Evolutionary conservation across 1,140 invertebrate species (phyloP).

Genomic region (Drosophila auraria): DNA sequence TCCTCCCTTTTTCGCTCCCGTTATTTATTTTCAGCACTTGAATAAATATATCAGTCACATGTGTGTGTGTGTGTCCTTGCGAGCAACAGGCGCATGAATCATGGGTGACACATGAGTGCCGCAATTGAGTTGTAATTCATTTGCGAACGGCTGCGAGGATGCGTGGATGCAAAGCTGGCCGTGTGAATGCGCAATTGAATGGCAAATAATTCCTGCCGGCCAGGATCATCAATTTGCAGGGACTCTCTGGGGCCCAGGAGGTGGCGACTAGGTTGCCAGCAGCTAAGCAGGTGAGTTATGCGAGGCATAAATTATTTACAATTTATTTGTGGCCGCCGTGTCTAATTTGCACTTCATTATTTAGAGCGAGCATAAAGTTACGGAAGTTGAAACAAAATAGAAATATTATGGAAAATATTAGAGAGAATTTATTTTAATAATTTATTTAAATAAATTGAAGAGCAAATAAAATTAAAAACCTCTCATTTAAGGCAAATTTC

Average conservation of each 20-base stretch:
- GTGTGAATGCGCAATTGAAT: constrained; percentile 30
- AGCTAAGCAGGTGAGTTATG: constrained; percentile 33
- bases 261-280: background rate
- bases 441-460: no score
- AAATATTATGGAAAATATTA: no score
- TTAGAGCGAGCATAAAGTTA: no score
- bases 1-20: background rate
- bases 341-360: background rate
- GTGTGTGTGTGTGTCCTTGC: constrained; percentile 19
- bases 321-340: background rate
- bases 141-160: constrained; percentile 20
- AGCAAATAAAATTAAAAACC: no score
- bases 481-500: no score
- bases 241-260: background rate
- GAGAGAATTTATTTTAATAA: no score
- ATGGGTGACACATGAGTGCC: constrained; percentile 49
- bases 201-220: constrained; percentile 27
- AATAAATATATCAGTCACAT: constrained; percentile 42
- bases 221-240: constrained; percentile 28
- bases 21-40: constrained; percentile 46
- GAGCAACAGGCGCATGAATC: constrained; percentile 50
- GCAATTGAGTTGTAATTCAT: constrained; percentile 52
- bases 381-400: no score
- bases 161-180: constrained; percentile 22
- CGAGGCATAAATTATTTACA: constrained; percentile 14